Base-by-base conservation (phyloP, 2,797 vertebrate species). In the Balearica regulorum region DNA sequence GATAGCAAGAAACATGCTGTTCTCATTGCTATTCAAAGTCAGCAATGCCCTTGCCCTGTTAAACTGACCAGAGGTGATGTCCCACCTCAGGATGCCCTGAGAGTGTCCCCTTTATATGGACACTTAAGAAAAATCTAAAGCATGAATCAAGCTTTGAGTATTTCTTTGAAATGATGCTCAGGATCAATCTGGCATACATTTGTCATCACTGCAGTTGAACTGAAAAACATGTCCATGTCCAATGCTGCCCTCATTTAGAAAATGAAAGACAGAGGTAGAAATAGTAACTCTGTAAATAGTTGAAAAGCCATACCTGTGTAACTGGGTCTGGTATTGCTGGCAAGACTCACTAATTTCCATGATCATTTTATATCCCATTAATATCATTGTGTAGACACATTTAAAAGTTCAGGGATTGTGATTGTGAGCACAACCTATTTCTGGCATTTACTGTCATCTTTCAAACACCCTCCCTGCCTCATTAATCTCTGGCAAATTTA, bases 401-500 rank as follows among this genome's bases (percentile, higher is more conserved):
- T 86, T 90, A 84, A 48, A 65, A 77, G 25, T 69, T 87, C 48
- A 33, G 29, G 22, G n/a, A 53, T 66, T 79, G 29, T 24, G 58
- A 70, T 4, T 68, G 64, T 75, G 31, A 87, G 60, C 53, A 51
- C 68, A 92, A 37, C 37, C 65, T 78, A 66, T 11, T 60, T 58
- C 49, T 91, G 71, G 55, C 33, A 13, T 83, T 93, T 91, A 65
- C 77, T 31, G 60, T 83, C 43, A 37, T 76, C 37, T 78, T 95
- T 68, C 62, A 88, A 57, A 9, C 69, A 60, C 28, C 51, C 1
- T 0, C 21, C 35, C 28, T 8, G 2, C n/a, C 11, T 69, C 62
- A 58, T 97, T 97, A 97, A 95, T 94, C 91, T 83, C 11, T 83
- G 65, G 72, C 60, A 91, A 87, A 57, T 25, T 85, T 87, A 77